These are phyloP conservation scores for Thymallus thymallus DNA, from an alignment of 2,113 vertebrate species.

Conservation along the genomic window DNA sequence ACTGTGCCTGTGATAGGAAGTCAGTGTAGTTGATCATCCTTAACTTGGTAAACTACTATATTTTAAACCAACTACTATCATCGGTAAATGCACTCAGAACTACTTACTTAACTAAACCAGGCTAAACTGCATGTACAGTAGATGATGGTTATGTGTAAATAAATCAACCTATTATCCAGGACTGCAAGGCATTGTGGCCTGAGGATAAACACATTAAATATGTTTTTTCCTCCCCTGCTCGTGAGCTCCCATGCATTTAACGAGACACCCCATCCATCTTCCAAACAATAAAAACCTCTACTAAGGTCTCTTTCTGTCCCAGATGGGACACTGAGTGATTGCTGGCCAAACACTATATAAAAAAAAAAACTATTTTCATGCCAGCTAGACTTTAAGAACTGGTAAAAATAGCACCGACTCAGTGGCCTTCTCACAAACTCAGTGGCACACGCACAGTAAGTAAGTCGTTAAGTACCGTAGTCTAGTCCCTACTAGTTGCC, in stretches of 20 bases:
- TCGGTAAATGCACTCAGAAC: too few relatives aligned
- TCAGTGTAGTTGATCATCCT: not conserved
- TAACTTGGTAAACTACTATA: not conserved
- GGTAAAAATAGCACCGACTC: conserved; percentile 10
- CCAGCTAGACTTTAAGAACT: not conserved
- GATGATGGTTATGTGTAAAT: not conserved
- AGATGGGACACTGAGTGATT: conserved; percentile 54
- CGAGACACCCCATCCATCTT: conserved; percentile 27
- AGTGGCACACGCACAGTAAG: conserved; percentile 7
- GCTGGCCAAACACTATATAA: conserved; percentile 33
- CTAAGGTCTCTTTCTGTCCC: conserved; percentile 27
- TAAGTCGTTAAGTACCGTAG: conserved; percentile 6
- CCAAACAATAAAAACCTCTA: conserved; percentile 39
- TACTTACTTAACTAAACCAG: not conserved
- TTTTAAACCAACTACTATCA: not conserved
- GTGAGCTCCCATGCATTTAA: conserved; percentile 13
- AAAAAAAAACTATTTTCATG: conserved; percentile 17
- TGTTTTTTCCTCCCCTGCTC: conserved; percentile 3
- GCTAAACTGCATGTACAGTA: not conserved
- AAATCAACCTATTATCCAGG: not conserved
- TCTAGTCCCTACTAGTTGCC: conserved; percentile 13
- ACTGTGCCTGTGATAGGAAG: not conserved
- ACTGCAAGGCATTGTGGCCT: not conserved
- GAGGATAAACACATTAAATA: not conserved
- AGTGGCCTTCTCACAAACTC: conserved; percentile 13